These are phyloP conservation scores for Stegostoma tigrinum DNA, from an alignment of 2,113 vertebrate species.

Conservation along the genomic window DNA sequence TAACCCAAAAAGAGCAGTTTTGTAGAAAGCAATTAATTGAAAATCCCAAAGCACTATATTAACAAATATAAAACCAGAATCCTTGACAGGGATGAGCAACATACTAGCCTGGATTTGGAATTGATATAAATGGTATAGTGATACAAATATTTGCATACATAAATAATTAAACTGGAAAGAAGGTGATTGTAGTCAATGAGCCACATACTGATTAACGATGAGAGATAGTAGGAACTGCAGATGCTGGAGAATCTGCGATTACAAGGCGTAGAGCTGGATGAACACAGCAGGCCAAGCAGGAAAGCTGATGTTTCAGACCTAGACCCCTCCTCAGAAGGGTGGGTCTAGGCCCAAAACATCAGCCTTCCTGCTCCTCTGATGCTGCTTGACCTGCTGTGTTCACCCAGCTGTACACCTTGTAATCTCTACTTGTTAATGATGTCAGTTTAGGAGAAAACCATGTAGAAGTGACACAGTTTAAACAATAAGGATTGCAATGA, in stretches of 20 bases:
- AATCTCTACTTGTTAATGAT: neutral
- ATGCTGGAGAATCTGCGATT: too few relatives aligned
- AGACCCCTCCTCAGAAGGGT: too few relatives aligned
- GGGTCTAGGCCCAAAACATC: too few relatives aligned
- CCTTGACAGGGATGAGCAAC: neutral
- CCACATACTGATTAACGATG: neutral
- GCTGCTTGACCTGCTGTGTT: too few relatives aligned
- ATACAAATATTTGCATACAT: neutral
- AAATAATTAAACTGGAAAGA: neutral
- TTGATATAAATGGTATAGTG: neutral
- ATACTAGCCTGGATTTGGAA: neutral
- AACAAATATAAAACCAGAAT: neutral
- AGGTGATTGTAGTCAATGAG: neutral
- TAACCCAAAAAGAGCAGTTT: too few relatives aligned
- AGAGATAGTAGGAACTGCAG: too few relatives aligned
- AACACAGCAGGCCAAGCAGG: too few relatives aligned
- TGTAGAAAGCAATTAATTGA: neutral
- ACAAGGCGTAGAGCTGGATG: too few relatives aligned
- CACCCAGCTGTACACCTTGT: too few relatives aligned
- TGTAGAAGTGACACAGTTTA: neutral
- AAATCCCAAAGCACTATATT: neutral
- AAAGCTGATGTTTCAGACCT: too few relatives aligned
- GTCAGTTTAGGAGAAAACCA: neutral
- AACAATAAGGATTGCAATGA: neutral
- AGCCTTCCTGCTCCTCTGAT: too few relatives aligned